These are phyloP conservation scores for Opisthograptis luteolata DNA, from an alignment of 2,888 invertebrate species.

Conservation along the genomic window DNA sequence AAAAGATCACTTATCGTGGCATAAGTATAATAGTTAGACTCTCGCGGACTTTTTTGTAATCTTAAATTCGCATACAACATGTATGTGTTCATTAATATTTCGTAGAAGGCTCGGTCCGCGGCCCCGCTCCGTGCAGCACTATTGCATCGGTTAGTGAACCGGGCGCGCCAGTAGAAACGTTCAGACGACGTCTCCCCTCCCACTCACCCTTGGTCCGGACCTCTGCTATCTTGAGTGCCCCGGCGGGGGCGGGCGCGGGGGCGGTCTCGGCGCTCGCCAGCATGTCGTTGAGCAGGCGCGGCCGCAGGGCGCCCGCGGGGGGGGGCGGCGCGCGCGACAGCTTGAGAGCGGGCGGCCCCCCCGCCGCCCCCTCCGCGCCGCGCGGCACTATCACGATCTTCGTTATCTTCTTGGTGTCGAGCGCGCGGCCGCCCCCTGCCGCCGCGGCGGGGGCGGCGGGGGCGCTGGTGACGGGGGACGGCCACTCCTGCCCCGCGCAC, in stretches of 20 bases:
- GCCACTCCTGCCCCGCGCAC: not conserved
- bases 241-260: not conserved
- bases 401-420: not conserved
- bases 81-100: too few relatives aligned
- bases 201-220: not conserved
- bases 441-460: not conserved
- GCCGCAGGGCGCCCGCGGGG: not conserved
- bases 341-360: not conserved
- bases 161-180: too few relatives aligned
- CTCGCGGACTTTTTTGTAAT: too few relatives aligned
- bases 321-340: not conserved
- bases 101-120: too few relatives aligned
- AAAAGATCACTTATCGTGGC: too few relatives aligned
- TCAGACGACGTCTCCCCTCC: not conserved
- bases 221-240: not conserved
- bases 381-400: constrained; percentile 1
- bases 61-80: too few relatives aligned
- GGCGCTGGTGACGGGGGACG: not conserved
- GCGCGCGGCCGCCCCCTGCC: not conserved
- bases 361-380: not conserved
- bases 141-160: too few relatives aligned
- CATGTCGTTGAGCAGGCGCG: not conserved
- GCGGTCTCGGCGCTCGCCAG: not conserved
- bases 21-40: too few relatives aligned
- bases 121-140: too few relatives aligned